These are phyloP conservation scores for Leucozona laternaria DNA, from an alignment of 2,888 invertebrate genomes.

Conservation along the genomic window DNA sequence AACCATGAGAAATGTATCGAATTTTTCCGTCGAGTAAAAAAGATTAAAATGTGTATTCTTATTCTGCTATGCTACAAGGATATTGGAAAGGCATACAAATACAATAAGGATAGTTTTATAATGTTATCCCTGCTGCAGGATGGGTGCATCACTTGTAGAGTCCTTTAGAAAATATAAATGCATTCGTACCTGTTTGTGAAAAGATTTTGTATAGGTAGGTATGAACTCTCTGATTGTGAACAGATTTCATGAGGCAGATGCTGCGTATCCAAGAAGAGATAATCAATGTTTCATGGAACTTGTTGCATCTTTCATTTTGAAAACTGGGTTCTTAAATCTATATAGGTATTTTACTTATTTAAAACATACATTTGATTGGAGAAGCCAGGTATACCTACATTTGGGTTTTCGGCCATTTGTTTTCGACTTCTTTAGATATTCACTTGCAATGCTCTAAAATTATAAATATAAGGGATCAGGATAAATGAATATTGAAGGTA, in stretches of 20 bases:
- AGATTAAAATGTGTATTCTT: background rate
- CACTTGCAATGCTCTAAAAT: too few relatives aligned
- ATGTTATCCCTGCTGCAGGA: slow-evolving; percentile 31
- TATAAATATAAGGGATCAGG: too few relatives aligned
- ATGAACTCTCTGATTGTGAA: slow-evolving; percentile 52
- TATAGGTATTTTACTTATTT: background rate
- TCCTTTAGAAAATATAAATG: slow-evolving; percentile 10
- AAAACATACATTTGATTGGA: background rate
- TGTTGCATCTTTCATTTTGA: slow-evolving; percentile 37
- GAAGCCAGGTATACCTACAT: background rate
- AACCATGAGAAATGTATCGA: slow-evolving; percentile 61
- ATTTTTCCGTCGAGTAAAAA: slow-evolving; percentile 13
- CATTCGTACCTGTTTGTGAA: slow-evolving; percentile 55
- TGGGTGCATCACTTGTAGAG: slow-evolving; percentile 59
- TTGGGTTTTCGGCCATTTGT: background rate
- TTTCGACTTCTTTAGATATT: background rate
- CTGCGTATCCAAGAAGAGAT: background rate
- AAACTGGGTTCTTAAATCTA: too few relatives aligned
- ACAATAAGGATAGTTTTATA: slow-evolving; percentile 36
- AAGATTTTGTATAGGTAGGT: slow-evolving; percentile 57
- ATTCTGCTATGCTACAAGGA: slow-evolving; percentile 18
- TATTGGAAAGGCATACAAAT: background rate
- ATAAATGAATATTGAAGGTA: too few relatives aligned
- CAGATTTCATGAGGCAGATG: slow-evolving; percentile 66
- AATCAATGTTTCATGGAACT: slow-evolving; percentile 33